Percentiles rank a stretch among this genome's conserved stretches.
These are phyloP conservation scores for Drosophila kambysellisi DNA, from an alignment of 2,888 invertebrate species.

Conservation along the genomic window DNA sequence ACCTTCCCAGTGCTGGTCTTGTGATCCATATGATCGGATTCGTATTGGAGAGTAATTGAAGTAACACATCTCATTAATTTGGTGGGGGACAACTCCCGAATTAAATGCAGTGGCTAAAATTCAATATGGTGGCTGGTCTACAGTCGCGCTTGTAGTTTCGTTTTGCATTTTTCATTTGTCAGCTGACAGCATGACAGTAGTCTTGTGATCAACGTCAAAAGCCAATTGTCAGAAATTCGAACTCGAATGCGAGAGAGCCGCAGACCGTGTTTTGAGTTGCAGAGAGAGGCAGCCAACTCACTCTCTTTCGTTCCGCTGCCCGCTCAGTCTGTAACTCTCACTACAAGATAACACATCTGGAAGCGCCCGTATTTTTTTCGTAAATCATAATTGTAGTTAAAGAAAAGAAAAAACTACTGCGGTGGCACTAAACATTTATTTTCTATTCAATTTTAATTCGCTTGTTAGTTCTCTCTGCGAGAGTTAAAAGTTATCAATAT, in stretches of 20 bases:
- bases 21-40: conserved; percentile 51
- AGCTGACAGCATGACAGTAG: conserved; percentile 80
- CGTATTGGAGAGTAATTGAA: not conserved
- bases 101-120: conserved; percentile 33
- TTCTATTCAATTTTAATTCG: conserved; percentile 16
- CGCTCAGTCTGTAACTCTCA: conserved; percentile 13
- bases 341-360: conserved; percentile 44
- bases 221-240: conserved; percentile 77
- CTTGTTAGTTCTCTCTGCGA: conserved; percentile 25
- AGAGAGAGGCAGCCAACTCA: conserved; percentile 8
- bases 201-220: conserved; percentile 81
- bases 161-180: conserved; percentile 66
- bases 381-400: conserved; percentile 17
- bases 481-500: conserved; percentile 37
- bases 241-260: conserved; percentile 63
- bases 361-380: conserved; percentile 50
- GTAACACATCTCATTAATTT: not conserved
- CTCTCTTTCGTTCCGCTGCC: conserved; percentile 11
- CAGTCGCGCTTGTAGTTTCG: conserved; percentile 29
- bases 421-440: conserved; percentile 22
- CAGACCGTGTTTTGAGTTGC: conserved; percentile 22
- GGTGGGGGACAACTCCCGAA: conserved; percentile 6
- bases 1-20: conserved; percentile 66
- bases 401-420: conserved; percentile 15
- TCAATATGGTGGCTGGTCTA: conserved; percentile 59